Conservation (phyloP, 2,888 invertebrate genomes). For the Caenorhabditis virilis region DNA sequence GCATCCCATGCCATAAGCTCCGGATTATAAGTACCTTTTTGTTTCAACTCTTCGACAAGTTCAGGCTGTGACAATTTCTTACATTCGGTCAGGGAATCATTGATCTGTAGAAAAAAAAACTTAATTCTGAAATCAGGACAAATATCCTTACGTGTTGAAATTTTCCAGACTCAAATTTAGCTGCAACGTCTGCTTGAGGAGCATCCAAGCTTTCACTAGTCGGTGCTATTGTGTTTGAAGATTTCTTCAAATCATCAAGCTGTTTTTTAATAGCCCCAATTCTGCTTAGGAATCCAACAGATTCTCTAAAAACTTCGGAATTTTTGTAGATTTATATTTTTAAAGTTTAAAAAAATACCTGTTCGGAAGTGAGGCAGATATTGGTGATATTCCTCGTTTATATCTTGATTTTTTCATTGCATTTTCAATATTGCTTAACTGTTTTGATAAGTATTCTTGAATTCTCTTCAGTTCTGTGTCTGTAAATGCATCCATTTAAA, state of each 20-base stretch:
- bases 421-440: constrained; percentile 19
- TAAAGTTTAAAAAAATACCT: constrained; percentile 12
- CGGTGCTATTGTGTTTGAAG: constrained; percentile 16
- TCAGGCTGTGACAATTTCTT: constrained; percentile 43
- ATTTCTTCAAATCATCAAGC: constrained; percentile 30
- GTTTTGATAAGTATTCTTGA: constrained; percentile 21
- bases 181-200: constrained; percentile 13
- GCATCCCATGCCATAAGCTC: constrained; percentile 69
- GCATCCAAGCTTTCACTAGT: constrained; percentile 24
- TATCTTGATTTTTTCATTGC: constrained; percentile 23
- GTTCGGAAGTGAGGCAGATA: constrained; percentile 54
- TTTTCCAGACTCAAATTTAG: constrained; percentile 34
- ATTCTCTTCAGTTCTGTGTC: constrained; percentile 36
- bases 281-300: constrained; percentile 46
- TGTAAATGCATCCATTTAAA: too few relatives aligned
- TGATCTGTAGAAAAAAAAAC: constrained; percentile 29
- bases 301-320: constrained; percentile 33
- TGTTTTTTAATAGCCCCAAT: constrained; percentile 44
- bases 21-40: constrained; percentile 65
- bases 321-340: not conserved
- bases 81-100: constrained; percentile 38
- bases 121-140: too few relatives aligned
- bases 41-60: constrained; percentile 46
- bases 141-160: constrained; percentile 34
- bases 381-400: constrained; percentile 44